These are phyloP conservation scores for Platanista minor DNA, from an alignment of 2,113 vertebrate species.

Conservation along the genomic window DNA sequence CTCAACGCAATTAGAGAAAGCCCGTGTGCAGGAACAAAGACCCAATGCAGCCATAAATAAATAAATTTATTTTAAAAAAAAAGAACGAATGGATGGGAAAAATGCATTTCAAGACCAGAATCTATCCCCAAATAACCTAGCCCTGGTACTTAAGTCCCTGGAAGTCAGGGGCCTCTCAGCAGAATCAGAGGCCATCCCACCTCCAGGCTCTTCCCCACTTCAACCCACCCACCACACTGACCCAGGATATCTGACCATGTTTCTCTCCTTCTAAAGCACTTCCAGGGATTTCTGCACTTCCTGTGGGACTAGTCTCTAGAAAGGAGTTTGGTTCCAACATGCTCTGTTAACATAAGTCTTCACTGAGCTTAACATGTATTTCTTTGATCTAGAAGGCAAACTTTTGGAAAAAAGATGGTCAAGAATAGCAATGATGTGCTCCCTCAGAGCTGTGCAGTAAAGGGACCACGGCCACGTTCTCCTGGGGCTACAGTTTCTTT, in stretches of 20 bases:
- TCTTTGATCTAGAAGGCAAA: conserved; percentile 3
- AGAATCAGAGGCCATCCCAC: background rate
- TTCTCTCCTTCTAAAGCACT: background rate
- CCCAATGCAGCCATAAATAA: no score
- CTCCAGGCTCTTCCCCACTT: background rate
- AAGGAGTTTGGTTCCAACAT: background rate
- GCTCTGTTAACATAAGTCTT: conserved; percentile 11
- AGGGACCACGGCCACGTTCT: background rate
- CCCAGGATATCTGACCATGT: background rate
- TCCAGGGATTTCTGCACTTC: background rate
- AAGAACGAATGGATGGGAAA: background rate
- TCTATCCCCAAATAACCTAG: background rate
- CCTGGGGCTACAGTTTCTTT: background rate
- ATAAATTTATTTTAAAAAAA: no score
- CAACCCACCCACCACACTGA: background rate
- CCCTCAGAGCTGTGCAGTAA: background rate
- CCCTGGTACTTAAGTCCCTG: background rate
- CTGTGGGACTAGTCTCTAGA: background rate
- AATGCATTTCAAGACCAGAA: background rate
- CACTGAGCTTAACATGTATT: background rate
- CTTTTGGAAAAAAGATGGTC: conserved; percentile 1
- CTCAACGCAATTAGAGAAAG: no score
- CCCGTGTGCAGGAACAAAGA: no score
- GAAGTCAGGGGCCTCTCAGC: background rate
- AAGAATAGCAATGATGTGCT: background rate